phyloP scores from a whole-genome alignment of 2,113 vertebrate genomes.

The Mastomys coucha region DNA sequence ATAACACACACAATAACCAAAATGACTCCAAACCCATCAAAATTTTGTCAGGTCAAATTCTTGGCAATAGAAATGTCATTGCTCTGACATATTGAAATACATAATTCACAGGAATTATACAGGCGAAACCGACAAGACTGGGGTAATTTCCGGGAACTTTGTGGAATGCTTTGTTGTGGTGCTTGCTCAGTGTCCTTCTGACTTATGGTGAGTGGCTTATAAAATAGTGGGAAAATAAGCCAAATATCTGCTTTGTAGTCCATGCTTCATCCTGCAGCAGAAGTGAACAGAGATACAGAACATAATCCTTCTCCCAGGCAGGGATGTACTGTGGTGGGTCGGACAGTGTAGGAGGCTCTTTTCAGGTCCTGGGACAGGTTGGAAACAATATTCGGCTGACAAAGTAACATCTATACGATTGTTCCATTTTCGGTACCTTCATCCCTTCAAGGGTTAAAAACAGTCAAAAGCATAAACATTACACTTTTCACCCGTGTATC shows the following conservation, averaged over 20 bases:
- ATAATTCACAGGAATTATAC: background rate
- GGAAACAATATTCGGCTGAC: background rate
- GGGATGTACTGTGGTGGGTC: rapidly evolving
- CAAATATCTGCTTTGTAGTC: background rate
- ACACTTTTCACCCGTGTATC: background rate
- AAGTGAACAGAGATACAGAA: background rate
- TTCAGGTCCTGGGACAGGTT: background rate
- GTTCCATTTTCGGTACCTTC: background rate
- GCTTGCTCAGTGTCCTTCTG: background rate
- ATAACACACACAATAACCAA: too few species aligned
- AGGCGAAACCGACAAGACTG: background rate
- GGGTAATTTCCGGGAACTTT: background rate
- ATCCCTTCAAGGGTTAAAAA: background rate
- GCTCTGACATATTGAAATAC: background rate
- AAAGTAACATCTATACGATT: background rate
- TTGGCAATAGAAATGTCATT: background rate
- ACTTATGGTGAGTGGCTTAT: background rate
- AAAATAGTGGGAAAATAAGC: background rate
- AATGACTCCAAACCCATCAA: background rate
- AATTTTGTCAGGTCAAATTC: background rate
- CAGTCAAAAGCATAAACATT: background rate
- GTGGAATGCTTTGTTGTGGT: background rate
- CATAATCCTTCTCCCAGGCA: rapidly evolving
- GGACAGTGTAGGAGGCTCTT: background rate
- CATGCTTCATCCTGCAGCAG: background rate